These are phyloP conservation scores for Nyctibius grandis DNA, from an alignment of 2,797 vertebrate species.

Conservation along the genomic window DNA sequence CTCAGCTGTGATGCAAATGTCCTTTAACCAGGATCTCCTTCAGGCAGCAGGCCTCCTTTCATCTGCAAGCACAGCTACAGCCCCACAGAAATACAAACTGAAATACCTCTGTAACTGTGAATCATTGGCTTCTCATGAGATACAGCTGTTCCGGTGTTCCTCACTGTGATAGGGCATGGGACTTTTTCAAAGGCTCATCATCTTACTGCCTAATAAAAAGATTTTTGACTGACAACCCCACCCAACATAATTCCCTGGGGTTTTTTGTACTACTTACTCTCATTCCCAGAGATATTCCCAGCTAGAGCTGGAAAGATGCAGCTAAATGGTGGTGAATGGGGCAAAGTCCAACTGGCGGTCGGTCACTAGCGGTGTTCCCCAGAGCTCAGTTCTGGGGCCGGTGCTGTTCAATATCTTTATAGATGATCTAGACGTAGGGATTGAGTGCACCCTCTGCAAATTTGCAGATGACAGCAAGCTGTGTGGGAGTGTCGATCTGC, in stretches of 20 bases:
- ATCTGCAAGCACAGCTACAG: neutral
- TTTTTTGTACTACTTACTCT: neutral
- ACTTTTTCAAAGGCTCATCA: neutral
- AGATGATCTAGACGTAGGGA: too few relatives aligned
- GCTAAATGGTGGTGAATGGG: too few relatives aligned
- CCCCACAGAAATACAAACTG: neutral
- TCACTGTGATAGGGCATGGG: neutral
- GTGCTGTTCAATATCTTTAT: too few relatives aligned
- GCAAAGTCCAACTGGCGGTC: too few relatives aligned
- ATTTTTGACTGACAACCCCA: neutral
- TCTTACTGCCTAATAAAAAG: neutral
- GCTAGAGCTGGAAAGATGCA: neutral
- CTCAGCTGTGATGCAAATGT: neutral
- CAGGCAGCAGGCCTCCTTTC: neutral
- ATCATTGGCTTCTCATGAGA: neutral
- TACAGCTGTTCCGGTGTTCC: neutral
- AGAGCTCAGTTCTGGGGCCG: too few relatives aligned
- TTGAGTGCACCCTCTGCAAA: too few relatives aligned
- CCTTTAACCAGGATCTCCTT: neutral
- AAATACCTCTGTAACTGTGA: neutral
- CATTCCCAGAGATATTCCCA: neutral
- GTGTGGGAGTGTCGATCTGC: too few relatives aligned
- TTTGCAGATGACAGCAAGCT: too few relatives aligned
- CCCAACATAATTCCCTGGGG: neutral
- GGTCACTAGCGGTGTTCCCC: too few relatives aligned